Evolutionary conservation across 2,888 invertebrate species (phyloP), one percentile per base, ranked within the genome.

Genomic region (Cerceris rybyensis): DNA sequence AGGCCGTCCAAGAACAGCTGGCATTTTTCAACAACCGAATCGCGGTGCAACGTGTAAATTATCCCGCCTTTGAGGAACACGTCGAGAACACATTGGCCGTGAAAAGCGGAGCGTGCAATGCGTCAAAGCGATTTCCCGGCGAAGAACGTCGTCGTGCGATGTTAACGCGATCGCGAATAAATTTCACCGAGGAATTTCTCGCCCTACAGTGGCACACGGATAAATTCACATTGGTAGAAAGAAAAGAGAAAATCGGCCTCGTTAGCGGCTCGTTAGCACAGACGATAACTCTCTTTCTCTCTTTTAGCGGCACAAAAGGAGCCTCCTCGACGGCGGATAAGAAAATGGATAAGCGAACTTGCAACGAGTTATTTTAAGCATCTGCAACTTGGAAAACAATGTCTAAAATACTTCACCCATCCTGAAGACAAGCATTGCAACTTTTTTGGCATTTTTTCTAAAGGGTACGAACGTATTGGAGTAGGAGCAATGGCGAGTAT

Each of bases 251-350:
- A 79, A 71, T 82, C 41, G 43, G 55, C 60, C 81, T 85, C 75
- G 83, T 83, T 83, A 84, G 72, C 68, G 69, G 74, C 78, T 85
- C 76, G 76, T 81, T 85, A 81, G 76, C 68, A 58, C 41, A 13
- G 16, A 59, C 65, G 71, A 83, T 82, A 81, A 82, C 46, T 67
- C 64, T 63, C 70, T 71, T 61, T 60, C 64, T 63, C 70, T 71
- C 64, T 60, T 17, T 28, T 46, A 52, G 60, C n/a, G 43, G 11
- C 41, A 58, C 59, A 11, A 70, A 80, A 77, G 75, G 72, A 70
- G 49, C 70, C 28, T 60, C 52, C 65, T 50, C 58, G 57, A 41
- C 58, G 41, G 17, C 54, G 76, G 70, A 84, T 73, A 71, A 82
- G 72, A 39, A 52, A 59, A 50, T 7, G 61, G 63, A 74, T 70